Base-by-base conservation (phyloP, 2,888 invertebrate genomes). In the Parasteatoda lunata region DNA sequence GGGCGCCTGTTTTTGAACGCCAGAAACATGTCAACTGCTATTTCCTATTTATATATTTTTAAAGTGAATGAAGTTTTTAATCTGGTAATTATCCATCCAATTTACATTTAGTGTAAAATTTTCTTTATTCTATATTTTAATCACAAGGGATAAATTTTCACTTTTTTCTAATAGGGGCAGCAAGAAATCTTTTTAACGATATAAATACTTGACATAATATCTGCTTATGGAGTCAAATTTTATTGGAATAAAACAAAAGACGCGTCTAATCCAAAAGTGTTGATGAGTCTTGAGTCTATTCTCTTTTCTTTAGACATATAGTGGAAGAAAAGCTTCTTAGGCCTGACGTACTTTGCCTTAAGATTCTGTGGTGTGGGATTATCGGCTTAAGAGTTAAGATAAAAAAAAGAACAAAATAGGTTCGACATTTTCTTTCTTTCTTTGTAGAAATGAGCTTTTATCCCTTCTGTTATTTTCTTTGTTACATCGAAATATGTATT, bases 351-450 rank as follows among this genome's bases (percentile, higher is more conserved):
- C 49, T 52, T 54, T 72, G 66, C 30, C 77, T 45, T 15, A 51
- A 77, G 49, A 51, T 77, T 51, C 54, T 80, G 80, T 48, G 80
- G 80, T 65, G 64, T 49, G 45, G 72, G 80, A 80, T 80, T 80
- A 80, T 64, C 72, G 72, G 80, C 80, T 80, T 80, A 80, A n/a
- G 72, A 48, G 64, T 15, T 52, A 52, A 66, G 72, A 80, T 72
- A 80, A 72, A 80, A 77, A 71, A 59, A 78, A 48, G 59, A 59
- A 59, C 59, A 59, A 59, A 59, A n/a, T 30, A 59, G n/a, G 11
- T 59, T 59, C n/a, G 59, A 59, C 59, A n/a, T 59, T 59, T 59
- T 59, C 59, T 7, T 6, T 59, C 59, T 59, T 30, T 30, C 59
- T n/a, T 7, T n/a, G 8, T 59, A 59, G 59, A 7, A 59, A 59